Evolutionary conservation across 2,888 invertebrate genomes (phyloP).

Genomic region (Actias luna): DNA sequence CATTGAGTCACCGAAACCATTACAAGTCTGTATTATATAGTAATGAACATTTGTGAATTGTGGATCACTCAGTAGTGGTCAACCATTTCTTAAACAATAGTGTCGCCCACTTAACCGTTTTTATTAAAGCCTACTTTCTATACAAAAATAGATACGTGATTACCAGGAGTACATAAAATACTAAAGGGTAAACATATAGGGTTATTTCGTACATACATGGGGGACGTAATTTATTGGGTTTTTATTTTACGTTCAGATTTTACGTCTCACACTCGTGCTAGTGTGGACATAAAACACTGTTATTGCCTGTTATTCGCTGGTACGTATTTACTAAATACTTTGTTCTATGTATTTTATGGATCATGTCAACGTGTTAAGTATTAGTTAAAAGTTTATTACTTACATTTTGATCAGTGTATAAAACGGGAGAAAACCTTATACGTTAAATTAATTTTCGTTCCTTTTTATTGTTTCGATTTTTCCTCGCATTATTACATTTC

Average conservation of each 20-base stretch:
- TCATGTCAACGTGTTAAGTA: background rate
- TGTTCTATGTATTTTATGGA: conserved; percentile 5
- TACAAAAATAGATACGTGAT: background rate
- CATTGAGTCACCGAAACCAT: too few relatives aligned
- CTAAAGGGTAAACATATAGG: background rate
- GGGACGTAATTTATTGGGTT: conserved; percentile 13
- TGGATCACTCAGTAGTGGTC: too few relatives aligned
- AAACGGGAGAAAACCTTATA: too few relatives aligned
- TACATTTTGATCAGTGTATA: background rate
- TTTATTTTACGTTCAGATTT: conserved; percentile 17
- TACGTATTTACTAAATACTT: conserved; percentile 12
- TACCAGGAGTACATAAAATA: conserved; percentile 6
- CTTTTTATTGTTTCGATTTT: too few relatives aligned
- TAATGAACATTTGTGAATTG: too few relatives aligned
- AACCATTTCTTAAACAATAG: too few relatives aligned
- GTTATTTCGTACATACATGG: conserved; percentile 8
- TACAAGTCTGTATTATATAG: too few relatives aligned
- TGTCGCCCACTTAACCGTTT: too few relatives aligned
- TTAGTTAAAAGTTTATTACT: background rate
- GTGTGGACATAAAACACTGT: conserved; percentile 14
- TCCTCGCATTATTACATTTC: too few relatives aligned
- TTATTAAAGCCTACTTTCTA: too few relatives aligned
- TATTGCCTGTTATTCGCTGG: conserved; percentile 8
- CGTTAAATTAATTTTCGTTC: too few relatives aligned
- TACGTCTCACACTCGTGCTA: conserved; percentile 15